These are phyloP conservation scores for Thunnus thynnus DNA, from an alignment of 2,113 vertebrate genomes.

Conservation along the genomic window DNA sequence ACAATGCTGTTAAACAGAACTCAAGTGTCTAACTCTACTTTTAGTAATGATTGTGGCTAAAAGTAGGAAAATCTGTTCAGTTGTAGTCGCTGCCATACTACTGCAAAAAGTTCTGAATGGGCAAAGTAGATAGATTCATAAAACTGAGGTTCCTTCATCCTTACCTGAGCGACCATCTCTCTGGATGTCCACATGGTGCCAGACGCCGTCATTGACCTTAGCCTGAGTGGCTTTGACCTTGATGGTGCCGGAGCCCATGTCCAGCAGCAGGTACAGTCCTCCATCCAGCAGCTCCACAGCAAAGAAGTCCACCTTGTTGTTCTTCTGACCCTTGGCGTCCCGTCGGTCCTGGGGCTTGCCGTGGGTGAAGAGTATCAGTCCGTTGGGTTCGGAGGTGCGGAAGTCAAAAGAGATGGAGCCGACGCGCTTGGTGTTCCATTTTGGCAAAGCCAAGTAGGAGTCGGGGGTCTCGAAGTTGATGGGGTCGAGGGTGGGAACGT, in stretches of 20 bases:
- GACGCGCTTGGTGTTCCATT: slow-evolving; percentile 98
- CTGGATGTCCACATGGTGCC: slow-evolving; percentile 99
- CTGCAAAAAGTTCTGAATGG: neutral
- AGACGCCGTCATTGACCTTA: slow-evolving; percentile 95
- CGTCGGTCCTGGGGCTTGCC: slow-evolving; percentile 94
- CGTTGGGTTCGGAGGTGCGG: slow-evolving; percentile 95
- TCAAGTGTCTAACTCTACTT: neutral
- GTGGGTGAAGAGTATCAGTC: slow-evolving; percentile 96
- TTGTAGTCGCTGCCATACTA: neutral
- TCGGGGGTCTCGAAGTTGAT: slow-evolving; percentile 97
- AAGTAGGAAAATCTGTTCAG: neutral
- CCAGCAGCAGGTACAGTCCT: slow-evolving; percentile 93
- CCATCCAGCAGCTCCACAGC: slow-evolving; percentile 96
- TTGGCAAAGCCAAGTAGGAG: slow-evolving; percentile 94
- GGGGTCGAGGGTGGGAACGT: slow-evolving; percentile 95
- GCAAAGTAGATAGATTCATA: no score
- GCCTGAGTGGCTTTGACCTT: slow-evolving; percentile 97
- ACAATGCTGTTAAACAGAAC: neutral
- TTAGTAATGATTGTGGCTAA: neutral
- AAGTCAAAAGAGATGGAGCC: slow-evolving; percentile 99
- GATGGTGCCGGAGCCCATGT: slow-evolving; percentile 98
- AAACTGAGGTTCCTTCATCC: slow-evolving; percentile 5
- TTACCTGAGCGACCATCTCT: slow-evolving; percentile 96
- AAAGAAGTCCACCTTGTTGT: slow-evolving; percentile 98
- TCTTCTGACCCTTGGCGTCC: slow-evolving; percentile 92